Conservation (phyloP, 30 jellyfish, hydroid and myxozoan genomes). For the Aurelia aurita complex sp. Pacific region DNA sequence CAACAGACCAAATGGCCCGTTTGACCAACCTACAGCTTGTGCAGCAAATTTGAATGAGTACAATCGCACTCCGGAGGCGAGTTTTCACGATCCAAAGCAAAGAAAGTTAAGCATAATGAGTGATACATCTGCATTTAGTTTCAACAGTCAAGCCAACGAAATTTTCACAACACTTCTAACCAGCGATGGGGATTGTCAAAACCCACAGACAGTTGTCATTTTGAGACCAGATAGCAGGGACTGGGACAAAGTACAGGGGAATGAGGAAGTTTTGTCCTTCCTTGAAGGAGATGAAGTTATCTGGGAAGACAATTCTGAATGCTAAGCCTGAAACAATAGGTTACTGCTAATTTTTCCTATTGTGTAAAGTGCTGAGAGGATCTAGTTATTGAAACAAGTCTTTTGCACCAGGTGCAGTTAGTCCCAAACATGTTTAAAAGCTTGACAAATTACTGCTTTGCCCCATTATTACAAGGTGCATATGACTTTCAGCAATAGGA, state of each 20-base stretch:
- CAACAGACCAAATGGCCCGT: too few relatives aligned
- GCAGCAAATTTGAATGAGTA: neutral
- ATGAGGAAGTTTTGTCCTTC: neutral
- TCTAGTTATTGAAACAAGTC: too few relatives aligned
- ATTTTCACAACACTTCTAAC: conserved; percentile 33
- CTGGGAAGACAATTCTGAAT: too few relatives aligned
- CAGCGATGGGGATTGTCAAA: conserved; percentile 41
- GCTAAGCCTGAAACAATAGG: too few relatives aligned
- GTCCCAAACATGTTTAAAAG: too few relatives aligned
- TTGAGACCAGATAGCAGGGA: conserved; percentile 15
- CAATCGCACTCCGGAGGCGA: neutral
- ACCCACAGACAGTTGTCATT: neutral
- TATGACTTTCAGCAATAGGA: too few relatives aligned
- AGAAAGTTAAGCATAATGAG: conserved; percentile 44
- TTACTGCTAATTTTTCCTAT: too few relatives aligned
- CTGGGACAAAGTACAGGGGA: neutral
- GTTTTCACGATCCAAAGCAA: neutral
- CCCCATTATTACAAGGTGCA: too few relatives aligned
- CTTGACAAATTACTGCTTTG: too few relatives aligned
- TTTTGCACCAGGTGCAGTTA: too few relatives aligned
- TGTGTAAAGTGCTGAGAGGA: too few relatives aligned
- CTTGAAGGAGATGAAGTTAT: too few relatives aligned
- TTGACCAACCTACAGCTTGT: neutral
- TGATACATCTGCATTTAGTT: conserved; percentile 54
- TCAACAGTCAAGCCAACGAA: conserved; percentile 63